Evolutionary conservation across 2,888 invertebrate genomes (phyloP).

Genomic region (Tenthredo livida): DNA sequence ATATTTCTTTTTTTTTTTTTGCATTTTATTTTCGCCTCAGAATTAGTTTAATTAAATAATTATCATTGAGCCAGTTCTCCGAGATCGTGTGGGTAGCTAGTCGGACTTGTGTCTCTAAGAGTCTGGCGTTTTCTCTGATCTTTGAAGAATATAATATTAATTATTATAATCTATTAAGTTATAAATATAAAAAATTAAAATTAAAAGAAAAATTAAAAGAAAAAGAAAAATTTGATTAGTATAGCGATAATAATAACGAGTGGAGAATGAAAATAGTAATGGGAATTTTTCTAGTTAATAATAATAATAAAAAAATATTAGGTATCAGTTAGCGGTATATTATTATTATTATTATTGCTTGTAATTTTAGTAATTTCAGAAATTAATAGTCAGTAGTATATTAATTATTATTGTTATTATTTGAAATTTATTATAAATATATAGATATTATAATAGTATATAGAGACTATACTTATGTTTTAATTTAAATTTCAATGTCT

Average conservation of each 20-base stretch:
- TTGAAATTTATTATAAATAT: background rate
- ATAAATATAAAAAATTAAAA: too few species aligned
- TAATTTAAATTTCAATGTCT: background rate
- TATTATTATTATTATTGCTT: background rate
- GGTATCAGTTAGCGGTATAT: background rate
- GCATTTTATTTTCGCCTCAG: background rate
- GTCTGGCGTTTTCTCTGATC: conserved; percentile 14
- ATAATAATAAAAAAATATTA: background rate
- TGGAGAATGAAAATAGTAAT: background rate
- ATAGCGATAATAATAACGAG: background rate
- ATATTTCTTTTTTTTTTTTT: background rate
- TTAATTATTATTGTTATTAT: background rate
- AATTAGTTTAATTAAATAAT: conserved; percentile 1
- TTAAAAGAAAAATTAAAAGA: background rate
- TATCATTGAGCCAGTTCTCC: background rate
- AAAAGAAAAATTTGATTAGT: background rate
- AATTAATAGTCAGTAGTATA: conserved; percentile 15
- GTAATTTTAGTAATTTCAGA: background rate
- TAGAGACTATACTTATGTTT: conserved; percentile 11
- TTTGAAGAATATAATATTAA: background rate
- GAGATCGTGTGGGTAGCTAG: conserved; percentile 31
- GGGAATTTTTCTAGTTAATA: background rate
- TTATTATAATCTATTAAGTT: background rate
- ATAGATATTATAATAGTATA: conserved; percentile 13
- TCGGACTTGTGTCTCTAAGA: conserved; percentile 19